phyloP scores from a whole-genome alignment of 1,140 invertebrate genomes.

The Pachypeltis micranthus region DNA sequence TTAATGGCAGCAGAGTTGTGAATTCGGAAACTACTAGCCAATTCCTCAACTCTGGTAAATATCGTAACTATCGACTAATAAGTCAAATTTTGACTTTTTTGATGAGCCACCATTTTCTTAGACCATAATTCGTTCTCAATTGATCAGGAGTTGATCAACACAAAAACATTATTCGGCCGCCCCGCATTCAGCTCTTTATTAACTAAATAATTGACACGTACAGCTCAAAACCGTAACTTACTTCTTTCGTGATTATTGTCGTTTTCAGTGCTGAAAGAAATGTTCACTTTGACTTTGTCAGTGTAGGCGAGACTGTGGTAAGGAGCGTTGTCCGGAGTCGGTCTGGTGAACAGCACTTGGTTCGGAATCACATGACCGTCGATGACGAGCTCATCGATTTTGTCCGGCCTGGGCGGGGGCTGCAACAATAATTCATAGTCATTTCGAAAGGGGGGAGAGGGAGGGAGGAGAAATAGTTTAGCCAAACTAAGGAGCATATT shows the following conservation, averaged over 20 bases:
- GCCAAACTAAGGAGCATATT: neutral
- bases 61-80: too few relatives aligned
- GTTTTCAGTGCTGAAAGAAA: conserved; percentile 52
- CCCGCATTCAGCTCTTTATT: too few relatives aligned
- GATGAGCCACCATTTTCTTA: too few relatives aligned
- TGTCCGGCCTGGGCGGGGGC: conserved; percentile 50
- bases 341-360: conserved; percentile 71
- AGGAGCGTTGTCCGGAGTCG: conserved; percentile 53
- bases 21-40: too few relatives aligned
- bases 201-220: too few relatives aligned
- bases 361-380: conserved; percentile 83
- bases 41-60: too few relatives aligned
- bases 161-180: too few relatives aligned
- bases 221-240: conserved; percentile 27
- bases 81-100: too few relatives aligned
- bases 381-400: conserved; percentile 71
- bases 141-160: too few relatives aligned
- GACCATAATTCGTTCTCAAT: too few relatives aligned
- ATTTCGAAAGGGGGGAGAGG: neutral
- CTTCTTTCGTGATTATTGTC: conserved; percentile 45
- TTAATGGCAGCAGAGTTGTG: too few relatives aligned
- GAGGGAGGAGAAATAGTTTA: neutral
- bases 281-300: conserved; percentile 69
- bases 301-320: conserved; percentile 67
- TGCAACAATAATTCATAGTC: conserved; percentile 30